phyloP scores from a whole-genome alignment of 2,888 invertebrate species.

The Pherbina coryleti region DNA sequence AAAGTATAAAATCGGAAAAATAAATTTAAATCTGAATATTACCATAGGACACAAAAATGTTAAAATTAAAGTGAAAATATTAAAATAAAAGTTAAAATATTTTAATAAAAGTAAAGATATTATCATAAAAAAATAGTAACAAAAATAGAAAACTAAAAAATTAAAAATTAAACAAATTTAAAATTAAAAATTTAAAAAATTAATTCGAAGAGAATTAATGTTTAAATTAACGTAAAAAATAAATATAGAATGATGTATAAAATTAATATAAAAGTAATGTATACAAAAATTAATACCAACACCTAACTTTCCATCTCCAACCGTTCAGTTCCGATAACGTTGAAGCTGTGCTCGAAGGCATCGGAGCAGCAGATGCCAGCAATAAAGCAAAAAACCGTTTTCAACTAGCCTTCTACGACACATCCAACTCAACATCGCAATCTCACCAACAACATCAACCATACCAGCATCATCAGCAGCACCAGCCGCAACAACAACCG shows the following conservation, averaged over 20 bases:
- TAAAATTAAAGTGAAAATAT: too few relatives aligned
- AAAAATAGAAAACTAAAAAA: too few relatives aligned
- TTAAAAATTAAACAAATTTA: too few relatives aligned
- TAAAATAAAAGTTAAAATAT: too few relatives aligned
- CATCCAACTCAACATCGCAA: constrained; percentile 47
- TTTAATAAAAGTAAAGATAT: too few relatives aligned
- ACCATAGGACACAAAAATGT: too few relatives aligned
- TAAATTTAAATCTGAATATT: too few relatives aligned
- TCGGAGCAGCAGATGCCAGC: constrained; percentile 53
- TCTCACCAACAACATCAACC: constrained; percentile 53
- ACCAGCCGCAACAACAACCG: constrained; percentile 38
- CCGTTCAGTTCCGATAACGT: constrained; percentile 70
- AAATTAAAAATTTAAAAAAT: too few relatives aligned
- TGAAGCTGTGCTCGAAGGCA: constrained; percentile 67
- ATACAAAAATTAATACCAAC: background rate
- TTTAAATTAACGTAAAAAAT: too few relatives aligned
- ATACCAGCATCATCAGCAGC: constrained; percentile 44
- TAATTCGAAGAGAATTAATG: too few relatives aligned
- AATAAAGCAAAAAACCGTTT: constrained; percentile 59
- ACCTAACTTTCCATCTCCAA: constrained; percentile 21
- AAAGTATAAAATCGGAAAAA: too few relatives aligned
- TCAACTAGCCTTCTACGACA: constrained; percentile 61
- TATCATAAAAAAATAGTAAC: too few relatives aligned
- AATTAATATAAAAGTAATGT: background rate
- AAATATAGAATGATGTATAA: background rate